Evolutionary conservation across 64 coral and sea anemone genomes (phyloP).

Genomic region (Montipora foliosa): DNA sequence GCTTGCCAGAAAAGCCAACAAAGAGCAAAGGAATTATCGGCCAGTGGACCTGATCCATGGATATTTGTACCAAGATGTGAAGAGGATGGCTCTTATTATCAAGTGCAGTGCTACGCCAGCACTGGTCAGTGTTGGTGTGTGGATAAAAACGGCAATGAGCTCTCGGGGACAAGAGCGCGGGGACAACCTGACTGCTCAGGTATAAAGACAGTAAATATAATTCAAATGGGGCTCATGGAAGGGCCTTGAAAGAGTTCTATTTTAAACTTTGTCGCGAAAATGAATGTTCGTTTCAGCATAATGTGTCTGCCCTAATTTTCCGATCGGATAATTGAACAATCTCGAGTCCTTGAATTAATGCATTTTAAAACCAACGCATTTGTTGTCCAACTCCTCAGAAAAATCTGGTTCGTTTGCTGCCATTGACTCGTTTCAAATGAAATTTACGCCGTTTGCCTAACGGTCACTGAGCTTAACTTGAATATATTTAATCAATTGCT

Average conservation of each 20-base stretch:
- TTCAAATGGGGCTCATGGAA: too few species aligned
- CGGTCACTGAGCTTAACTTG: background rate
- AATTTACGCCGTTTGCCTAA: too few species aligned
- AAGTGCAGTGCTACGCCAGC: conserved; percentile 63
- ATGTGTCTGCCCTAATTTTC: background rate
- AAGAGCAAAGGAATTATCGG: conserved; percentile 5
- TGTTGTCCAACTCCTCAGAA: too few species aligned
- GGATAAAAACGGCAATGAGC: conserved; percentile 79
- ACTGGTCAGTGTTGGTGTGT: conserved; percentile 92
- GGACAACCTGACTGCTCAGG: conserved; percentile 72
- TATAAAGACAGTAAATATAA: background rate
- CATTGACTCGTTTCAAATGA: too few species aligned
- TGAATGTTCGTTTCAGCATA: background rate
- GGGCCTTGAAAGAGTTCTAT: too few species aligned
- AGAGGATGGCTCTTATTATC: conserved; percentile 60
- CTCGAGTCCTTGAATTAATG: too few species aligned
- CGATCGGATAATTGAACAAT: too few species aligned
- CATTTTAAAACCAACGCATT: too few species aligned
- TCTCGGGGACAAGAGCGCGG: conserved; percentile 25
- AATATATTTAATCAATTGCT: background rate
- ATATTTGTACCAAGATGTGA: conserved; percentile 71
- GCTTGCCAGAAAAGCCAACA: conserved; percentile 9
- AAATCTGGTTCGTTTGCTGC: too few species aligned
- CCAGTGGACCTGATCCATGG: conserved; percentile 8
- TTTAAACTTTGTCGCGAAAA: too few species aligned